A percentile compares a stretch with the other conserved stretches of the same genome.
phyloP scores from a whole-genome alignment of 2,888 invertebrate genomes.

The Miltochrista miniata region DNA sequence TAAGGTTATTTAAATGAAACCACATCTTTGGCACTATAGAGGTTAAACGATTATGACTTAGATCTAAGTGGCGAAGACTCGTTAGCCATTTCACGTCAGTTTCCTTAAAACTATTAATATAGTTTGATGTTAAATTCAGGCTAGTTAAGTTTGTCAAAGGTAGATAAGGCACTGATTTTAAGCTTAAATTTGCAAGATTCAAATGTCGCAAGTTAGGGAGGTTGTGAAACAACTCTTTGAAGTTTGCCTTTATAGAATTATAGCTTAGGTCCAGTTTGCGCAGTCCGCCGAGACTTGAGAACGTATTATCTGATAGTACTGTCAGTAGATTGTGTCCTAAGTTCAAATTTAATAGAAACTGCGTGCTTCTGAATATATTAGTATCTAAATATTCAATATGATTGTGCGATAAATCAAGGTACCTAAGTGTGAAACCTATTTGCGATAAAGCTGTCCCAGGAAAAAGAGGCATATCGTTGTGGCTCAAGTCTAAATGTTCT shows the following conservation, averaged over 20 bases:
- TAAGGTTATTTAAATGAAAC: slow-evolving; percentile 87
- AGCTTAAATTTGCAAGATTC: slow-evolving; percentile 89
- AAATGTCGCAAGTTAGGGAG: slow-evolving; percentile 91
- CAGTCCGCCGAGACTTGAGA: slow-evolving; percentile 90
- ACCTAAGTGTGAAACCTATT: slow-evolving; percentile 90
- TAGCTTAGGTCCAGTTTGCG: slow-evolving; percentile 91
- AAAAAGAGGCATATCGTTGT: slow-evolving; percentile 90
- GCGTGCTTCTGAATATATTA: slow-evolving; percentile 92
- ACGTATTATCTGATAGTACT: slow-evolving; percentile 94
- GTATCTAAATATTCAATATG: slow-evolving; percentile 93
- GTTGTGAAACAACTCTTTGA: slow-evolving; percentile 94
- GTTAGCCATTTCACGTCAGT: slow-evolving; percentile 88
- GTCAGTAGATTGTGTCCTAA: slow-evolving; percentile 92
- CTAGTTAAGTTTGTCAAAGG: slow-evolving; percentile 90
- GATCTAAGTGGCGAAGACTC: slow-evolving; percentile 88
- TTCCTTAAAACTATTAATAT: slow-evolving; percentile 87
- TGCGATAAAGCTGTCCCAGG: slow-evolving; percentile 91
- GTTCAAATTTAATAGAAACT: slow-evolving; percentile 90
- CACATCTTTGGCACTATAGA: slow-evolving; percentile 90
- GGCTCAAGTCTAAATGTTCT: slow-evolving; percentile 91
- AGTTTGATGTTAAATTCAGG: slow-evolving; percentile 92
- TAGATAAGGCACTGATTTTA: slow-evolving; percentile 89
- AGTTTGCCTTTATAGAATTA: slow-evolving; percentile 92
- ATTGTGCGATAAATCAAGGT: slow-evolving; percentile 91
- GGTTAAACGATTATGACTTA: slow-evolving; percentile 90